Percentiles rank a stretch among this genome's conserved stretches.
phyloP scores from a whole-genome alignment of 2,797 vertebrate species.

The Brotula barbata region DNA sequence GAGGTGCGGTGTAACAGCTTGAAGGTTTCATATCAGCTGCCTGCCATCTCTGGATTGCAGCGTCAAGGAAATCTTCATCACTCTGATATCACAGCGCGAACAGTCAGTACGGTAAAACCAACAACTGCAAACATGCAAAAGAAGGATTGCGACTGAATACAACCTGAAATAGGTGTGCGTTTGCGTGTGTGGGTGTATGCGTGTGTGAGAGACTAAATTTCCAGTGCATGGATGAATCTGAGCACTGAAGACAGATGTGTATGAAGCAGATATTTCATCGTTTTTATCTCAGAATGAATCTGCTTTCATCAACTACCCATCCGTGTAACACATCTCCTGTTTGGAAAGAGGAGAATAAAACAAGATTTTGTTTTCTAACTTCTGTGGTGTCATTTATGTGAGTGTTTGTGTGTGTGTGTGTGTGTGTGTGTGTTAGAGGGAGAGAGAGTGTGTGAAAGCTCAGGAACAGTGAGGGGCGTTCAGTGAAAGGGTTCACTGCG shows the following conservation, averaged over 20 bases:
- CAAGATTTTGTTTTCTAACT: constrained; percentile 60
- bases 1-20: constrained; percentile 4
- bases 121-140: constrained; percentile 8
- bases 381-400: constrained; percentile 27
- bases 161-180: constrained; percentile 9
- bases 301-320: constrained; percentile 44
- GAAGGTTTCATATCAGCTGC: constrained; percentile 1
- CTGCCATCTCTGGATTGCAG: neutral
- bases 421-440: neutral
- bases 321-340: constrained; percentile 46
- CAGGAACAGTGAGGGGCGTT: constrained; percentile 12
- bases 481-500: constrained; percentile 47
- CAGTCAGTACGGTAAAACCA: neutral
- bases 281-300: constrained; percentile 28
- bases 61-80: neutral
- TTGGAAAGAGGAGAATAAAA: constrained; percentile 64
- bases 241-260: constrained; percentile 24
- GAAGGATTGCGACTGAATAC: constrained; percentile 16
- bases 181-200: constrained; percentile 4
- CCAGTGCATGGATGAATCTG: constrained; percentile 42
- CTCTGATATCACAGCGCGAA: neutral
- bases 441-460: neutral
- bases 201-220: constrained; percentile 16
- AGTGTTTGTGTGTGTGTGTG: neutral
- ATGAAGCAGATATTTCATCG: constrained; percentile 20